phyloP scores from a whole-genome alignment of 2,797 vertebrate species.

The Lemur catta region DNA sequence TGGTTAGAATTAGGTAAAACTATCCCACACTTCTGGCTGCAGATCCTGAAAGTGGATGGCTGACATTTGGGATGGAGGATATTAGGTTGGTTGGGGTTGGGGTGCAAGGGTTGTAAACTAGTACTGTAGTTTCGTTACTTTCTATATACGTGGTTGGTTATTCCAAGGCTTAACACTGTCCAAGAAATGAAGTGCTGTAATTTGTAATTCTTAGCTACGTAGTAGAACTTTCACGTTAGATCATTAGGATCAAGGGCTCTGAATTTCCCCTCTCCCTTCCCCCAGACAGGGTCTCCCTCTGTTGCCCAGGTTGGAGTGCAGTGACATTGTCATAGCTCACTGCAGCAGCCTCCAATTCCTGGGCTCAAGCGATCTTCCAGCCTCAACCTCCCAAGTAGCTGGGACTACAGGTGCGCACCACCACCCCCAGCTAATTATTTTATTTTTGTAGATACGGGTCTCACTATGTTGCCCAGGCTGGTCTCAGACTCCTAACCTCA shows the following conservation, averaged over 20 bases:
- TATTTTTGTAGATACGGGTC: background rate
- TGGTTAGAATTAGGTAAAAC: constrained; percentile 12
- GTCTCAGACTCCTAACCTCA: background rate
- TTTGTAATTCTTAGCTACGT: constrained; percentile 1
- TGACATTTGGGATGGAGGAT: background rate
- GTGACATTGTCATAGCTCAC: background rate
- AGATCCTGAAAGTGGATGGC: background rate
- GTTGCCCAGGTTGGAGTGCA: background rate
- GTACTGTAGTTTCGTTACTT: background rate
- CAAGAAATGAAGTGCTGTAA: background rate
- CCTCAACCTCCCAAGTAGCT: background rate
- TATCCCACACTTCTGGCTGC: background rate
- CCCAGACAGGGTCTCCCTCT: background rate
- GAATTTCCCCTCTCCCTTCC: no score
- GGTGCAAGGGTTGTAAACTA: background rate
- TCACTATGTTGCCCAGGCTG: background rate
- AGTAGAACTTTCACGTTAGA: background rate
- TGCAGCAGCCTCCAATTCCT: background rate
- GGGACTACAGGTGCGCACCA: background rate
- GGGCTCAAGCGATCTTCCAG: background rate
- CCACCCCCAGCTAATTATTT: no score
- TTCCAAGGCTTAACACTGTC: background rate
- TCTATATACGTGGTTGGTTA: background rate
- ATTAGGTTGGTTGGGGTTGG: background rate
- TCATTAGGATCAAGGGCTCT: background rate